These are phyloP conservation scores for Eolophus roseicapilla DNA, from an alignment of 2,113 vertebrate species.

Conservation along the genomic window DNA sequence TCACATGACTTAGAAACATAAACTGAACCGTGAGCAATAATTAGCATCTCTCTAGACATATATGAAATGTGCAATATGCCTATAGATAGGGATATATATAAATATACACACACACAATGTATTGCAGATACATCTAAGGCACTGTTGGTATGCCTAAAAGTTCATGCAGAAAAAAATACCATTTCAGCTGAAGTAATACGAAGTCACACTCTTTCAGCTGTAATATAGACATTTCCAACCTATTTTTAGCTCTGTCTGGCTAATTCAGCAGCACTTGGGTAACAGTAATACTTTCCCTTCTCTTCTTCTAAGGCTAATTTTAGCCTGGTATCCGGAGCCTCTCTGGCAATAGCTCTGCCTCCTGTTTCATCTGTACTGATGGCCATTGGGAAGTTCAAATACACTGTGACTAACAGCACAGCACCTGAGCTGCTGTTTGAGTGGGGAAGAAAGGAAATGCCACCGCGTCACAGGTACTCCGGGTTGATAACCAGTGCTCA, in stretches of 20 bases:
- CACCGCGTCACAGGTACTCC: rapidly evolving
- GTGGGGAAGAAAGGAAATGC: not conserved
- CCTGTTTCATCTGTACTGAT: not conserved
- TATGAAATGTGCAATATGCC: not conserved
- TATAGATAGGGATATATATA: not conserved
- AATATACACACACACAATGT: rapidly evolving
- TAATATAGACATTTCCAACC: not conserved
- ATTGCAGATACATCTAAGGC: not conserved
- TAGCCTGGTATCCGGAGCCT: not conserved
- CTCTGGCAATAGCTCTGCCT: not conserved
- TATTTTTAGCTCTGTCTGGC: not conserved
- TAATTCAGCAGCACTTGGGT: not conserved
- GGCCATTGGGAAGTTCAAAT: not conserved
- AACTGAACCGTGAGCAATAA: not conserved
- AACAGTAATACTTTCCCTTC: not conserved
- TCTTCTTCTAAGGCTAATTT: not conserved
- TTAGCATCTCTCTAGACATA: not conserved
- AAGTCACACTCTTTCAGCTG: not conserved
- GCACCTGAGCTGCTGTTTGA: not conserved
- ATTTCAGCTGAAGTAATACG: not conserved
- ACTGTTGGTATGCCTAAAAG: not conserved
- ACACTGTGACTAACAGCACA: not conserved
- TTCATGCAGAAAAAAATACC: not conserved
- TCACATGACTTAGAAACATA: not conserved
- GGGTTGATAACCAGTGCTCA: not conserved